These are phyloP conservation scores for Leptinotarsa juncta DNA, from an alignment of 2,888 invertebrate genomes.

Conservation along the genomic window DNA sequence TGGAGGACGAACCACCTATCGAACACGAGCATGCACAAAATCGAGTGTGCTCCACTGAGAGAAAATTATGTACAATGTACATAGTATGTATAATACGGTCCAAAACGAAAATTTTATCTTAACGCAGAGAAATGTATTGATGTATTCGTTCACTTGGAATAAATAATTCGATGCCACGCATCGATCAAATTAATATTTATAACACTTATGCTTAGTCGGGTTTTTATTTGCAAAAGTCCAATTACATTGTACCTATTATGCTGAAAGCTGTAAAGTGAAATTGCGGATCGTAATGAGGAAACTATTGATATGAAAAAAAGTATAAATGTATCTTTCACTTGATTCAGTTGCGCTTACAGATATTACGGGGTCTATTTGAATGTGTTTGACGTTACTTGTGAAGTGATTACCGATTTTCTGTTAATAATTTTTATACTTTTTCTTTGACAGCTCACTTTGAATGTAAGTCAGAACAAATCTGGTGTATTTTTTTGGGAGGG, in stretches of 20 bases:
- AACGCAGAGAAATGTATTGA: neutral
- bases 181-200: constrained; percentile 2
- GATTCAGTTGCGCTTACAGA: neutral
- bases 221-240: constrained; percentile 19
- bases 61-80: constrained; percentile 30
- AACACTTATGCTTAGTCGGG: constrained; percentile 18
- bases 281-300: neutral
- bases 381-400: neutral
- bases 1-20: constrained; percentile 51
- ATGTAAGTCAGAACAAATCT: too few species aligned
- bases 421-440: too few species aligned
- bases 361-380: neutral
- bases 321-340: neutral
- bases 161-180: neutral
- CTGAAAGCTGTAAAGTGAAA: constrained; percentile 16
- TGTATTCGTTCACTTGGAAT: constrained; percentile 5
- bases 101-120: constrained; percentile 26
- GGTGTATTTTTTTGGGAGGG: too few species aligned
- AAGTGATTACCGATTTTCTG: too few species aligned
- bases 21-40: constrained; percentile 50
- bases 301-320: neutral
- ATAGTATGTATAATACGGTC: constrained; percentile 27
- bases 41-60: constrained; percentile 50
- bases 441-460: too few species aligned
- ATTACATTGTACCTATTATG: constrained; percentile 7